Conservation (phyloP, 1,140 invertebrate species). For the Adoxophyes honmai region DNA sequence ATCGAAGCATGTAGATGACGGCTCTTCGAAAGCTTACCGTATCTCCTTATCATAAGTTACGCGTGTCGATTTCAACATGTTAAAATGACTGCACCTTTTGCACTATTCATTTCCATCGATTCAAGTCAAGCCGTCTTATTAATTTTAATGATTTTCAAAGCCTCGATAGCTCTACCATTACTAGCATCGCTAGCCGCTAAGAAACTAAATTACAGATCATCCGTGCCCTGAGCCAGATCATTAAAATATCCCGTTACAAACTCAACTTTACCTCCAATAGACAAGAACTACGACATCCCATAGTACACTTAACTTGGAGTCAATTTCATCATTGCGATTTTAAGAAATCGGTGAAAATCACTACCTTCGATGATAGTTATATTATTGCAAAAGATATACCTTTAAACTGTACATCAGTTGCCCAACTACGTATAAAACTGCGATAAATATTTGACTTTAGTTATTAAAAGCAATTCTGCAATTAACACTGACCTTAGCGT, state of each 20-base stretch:
- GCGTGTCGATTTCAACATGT: no score
- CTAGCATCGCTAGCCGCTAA: conserved; percentile 1
- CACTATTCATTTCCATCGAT: not conserved
- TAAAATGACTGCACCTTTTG: not conserved
- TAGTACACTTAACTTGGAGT: not conserved
- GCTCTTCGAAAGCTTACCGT: no score
- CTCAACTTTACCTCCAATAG: not conserved
- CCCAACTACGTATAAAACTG: no score
- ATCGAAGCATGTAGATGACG: no score
- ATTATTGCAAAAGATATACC: no score
- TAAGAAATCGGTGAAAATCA: conserved; percentile 13
- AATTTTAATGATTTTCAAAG: conserved; percentile 8
- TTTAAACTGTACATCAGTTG: no score
- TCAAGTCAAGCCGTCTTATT: conserved; percentile 10
- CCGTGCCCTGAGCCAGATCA: conserved; percentile 2
- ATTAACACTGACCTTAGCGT: not conserved
- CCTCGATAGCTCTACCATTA: not conserved
- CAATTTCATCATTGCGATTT: not conserved
- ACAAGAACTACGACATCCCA: not conserved
- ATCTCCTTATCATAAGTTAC: no score
- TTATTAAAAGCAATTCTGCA: not conserved
- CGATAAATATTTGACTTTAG: no score
- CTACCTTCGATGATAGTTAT: not conserved
- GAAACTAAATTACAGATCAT: conserved; percentile 11
- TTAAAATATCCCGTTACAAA: conserved; percentile 1